A percentile compares a stretch with the other conserved stretches of the same genome.
These are phyloP conservation scores for Parotocinclus haroldoi DNA, from an alignment of 2,797 vertebrate species.

Conservation along the genomic window DNA sequence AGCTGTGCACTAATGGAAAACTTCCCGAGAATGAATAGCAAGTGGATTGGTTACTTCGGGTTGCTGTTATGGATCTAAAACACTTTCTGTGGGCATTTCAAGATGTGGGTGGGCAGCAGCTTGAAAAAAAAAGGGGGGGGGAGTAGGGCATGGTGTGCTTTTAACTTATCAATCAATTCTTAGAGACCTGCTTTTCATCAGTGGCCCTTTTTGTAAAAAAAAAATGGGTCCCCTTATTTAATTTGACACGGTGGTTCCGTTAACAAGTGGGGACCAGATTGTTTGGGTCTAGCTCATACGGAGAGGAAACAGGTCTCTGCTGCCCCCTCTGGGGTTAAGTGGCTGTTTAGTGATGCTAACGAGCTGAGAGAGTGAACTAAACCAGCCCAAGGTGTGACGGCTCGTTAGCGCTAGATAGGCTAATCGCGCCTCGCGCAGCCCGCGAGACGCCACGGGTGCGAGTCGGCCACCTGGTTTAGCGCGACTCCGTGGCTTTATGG, in stretches of 20 bases:
- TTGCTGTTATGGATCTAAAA: slow-evolving; percentile 17
- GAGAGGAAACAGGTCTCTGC: slow-evolving; percentile 45
- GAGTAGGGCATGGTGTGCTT: slow-evolving; percentile 53
- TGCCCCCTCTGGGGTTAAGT: slow-evolving; percentile 51
- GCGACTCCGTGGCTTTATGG: neutral
- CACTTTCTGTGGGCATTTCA: slow-evolving; percentile 39
- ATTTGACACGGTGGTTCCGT: slow-evolving; percentile 59
- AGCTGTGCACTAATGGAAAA: slow-evolving; percentile 42
- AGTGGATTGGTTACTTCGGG: slow-evolving; percentile 1
- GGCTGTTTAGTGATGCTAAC: slow-evolving; percentile 67
- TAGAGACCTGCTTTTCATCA: slow-evolving; percentile 60
- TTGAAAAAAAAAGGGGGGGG: neutral
- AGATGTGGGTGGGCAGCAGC: slow-evolving; percentile 58
- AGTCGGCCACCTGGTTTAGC: slow-evolving; percentile 1
- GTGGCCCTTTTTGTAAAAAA: slow-evolving; percentile 45
- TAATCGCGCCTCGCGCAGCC: slow-evolving; percentile 23
- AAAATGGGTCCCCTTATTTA: slow-evolving; percentile 58
- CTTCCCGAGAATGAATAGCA: slow-evolving; percentile 29
- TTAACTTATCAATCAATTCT: slow-evolving; percentile 39
- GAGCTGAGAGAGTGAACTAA: slow-evolving; percentile 62
- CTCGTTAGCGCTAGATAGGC: slow-evolving; percentile 56
- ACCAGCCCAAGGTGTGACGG: slow-evolving; percentile 59
- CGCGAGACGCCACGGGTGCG: slow-evolving; percentile 6
- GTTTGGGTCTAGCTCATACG: slow-evolving; percentile 55
- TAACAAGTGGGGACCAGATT: slow-evolving; percentile 57